Conservation (phyloP, 2,888 invertebrate species). For the Nemoura dubitans region DNA sequence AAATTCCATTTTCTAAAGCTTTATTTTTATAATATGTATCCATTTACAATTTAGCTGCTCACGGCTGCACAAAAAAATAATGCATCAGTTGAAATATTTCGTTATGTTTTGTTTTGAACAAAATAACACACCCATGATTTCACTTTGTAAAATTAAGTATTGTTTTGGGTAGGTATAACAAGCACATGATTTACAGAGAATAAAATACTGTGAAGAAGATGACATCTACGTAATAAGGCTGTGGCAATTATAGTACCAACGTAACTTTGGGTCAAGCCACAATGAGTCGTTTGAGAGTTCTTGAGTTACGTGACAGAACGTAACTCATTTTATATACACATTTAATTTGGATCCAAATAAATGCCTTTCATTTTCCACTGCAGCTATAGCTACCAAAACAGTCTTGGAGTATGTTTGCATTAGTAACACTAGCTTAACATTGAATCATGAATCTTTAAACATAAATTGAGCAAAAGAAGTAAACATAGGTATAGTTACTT, state of each 20-base stretch:
- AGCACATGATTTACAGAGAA: background rate
- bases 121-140: background rate
- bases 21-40: slow-evolving; percentile 62
- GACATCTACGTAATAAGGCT: background rate
- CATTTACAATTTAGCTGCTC: slow-evolving; percentile 57
- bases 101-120: background rate
- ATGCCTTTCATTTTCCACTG: background rate
- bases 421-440: background rate
- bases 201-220: background rate
- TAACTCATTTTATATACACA: no score
- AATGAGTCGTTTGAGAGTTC: slow-evolving; percentile 8
- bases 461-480: background rate
- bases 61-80: slow-evolving; percentile 42
- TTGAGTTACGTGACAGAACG: no score
- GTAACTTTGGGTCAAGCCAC: background rate
- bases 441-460: background rate
- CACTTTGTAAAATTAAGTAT: slow-evolving; percentile 3
- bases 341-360: no score
- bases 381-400: background rate
- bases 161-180: background rate
- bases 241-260: slow-evolving; percentile 15
- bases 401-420: background rate
- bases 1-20: slow-evolving; percentile 54
- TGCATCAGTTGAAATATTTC: background rate
- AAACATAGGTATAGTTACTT: background rate